Conservation (phyloP, 2,797 vertebrate species). For the Sebastes reedi region DNA sequence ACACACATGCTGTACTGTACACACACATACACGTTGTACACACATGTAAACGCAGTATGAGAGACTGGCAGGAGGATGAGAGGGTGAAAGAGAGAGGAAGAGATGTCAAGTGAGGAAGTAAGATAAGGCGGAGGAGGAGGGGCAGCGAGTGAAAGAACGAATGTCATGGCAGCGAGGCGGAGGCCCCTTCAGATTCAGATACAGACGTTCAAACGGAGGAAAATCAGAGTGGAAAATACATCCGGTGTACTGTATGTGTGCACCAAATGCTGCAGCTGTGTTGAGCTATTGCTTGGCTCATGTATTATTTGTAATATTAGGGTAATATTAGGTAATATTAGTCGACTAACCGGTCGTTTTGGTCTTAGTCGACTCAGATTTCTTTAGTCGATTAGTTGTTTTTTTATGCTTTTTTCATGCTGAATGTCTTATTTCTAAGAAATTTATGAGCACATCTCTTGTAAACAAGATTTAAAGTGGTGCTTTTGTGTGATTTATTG, state of each 20-base stretch:
- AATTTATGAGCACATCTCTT: not conserved
- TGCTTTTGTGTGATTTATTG: not conserved
- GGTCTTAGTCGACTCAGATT: not conserved
- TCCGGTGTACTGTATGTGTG: not conserved
- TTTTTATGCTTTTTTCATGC: not conserved
- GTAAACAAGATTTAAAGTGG: not conserved
- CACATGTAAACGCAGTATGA: not conserved
- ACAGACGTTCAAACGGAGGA: not conserved
- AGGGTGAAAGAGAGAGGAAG: not conserved
- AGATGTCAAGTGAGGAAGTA: constrained; percentile 27
- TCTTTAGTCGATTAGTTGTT: not conserved
- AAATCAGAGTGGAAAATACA: not conserved
- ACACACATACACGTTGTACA: constrained; percentile 1
- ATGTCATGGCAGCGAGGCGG: not conserved
- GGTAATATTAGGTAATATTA: not conserved
- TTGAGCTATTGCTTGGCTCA: not conserved
- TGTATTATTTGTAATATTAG: not conserved
- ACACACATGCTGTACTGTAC: not conserved
- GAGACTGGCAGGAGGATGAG: constrained; percentile 24
- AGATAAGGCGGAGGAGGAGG: not conserved
- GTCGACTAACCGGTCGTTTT: too few relatives aligned
- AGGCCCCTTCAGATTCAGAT: not conserved
- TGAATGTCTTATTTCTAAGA: not conserved
- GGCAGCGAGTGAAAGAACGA: not conserved
- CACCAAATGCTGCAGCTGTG: not conserved